Evolutionary conservation across 2,888 invertebrate species (phyloP).

Genomic region (Andricus curvator): DNA sequence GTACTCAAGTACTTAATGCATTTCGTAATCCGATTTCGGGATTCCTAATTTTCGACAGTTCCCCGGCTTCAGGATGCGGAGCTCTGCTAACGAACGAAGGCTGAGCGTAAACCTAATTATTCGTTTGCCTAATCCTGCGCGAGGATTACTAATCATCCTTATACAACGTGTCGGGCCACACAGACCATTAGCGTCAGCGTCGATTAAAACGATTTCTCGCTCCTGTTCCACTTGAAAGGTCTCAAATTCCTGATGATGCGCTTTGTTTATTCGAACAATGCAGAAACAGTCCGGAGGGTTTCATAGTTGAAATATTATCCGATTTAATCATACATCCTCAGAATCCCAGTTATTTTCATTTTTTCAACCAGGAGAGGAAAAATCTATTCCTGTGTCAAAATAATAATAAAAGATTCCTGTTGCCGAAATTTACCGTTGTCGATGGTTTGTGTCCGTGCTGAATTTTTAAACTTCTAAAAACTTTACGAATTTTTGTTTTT

Average conservation of each 20-base stretch:
- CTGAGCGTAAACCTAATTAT: conserved; percentile 11
- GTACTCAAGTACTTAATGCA: background rate
- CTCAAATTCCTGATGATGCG: background rate
- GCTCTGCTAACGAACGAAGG: conserved; percentile 6
- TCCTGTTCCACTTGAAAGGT: background rate
- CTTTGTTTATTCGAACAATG: background rate
- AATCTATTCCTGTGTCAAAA: background rate
- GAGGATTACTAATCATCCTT: conserved; percentile 1
- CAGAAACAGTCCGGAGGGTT: background rate
- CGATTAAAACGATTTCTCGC: conserved; percentile 12
- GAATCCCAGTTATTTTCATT: background rate
- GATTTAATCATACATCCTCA: background rate
- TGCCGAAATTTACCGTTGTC: background rate
- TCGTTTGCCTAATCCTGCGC: conserved; percentile 16
- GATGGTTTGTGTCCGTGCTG: too few species aligned
- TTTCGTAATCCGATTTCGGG: background rate
- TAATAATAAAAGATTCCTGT: background rate
- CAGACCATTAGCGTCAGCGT: conserved; percentile 5
- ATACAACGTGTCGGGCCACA: conserved; percentile 6
- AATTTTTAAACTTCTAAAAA: too few species aligned
- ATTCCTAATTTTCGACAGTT: conserved; percentile 1
- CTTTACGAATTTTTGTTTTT: too few species aligned
- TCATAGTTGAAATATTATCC: background rate
- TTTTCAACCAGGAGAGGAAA: background rate
- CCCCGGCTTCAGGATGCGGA: background rate